Evolutionary conservation across 2,888 invertebrate species (phyloP).

Genomic region (Megaustenia siamemsis): DNA sequence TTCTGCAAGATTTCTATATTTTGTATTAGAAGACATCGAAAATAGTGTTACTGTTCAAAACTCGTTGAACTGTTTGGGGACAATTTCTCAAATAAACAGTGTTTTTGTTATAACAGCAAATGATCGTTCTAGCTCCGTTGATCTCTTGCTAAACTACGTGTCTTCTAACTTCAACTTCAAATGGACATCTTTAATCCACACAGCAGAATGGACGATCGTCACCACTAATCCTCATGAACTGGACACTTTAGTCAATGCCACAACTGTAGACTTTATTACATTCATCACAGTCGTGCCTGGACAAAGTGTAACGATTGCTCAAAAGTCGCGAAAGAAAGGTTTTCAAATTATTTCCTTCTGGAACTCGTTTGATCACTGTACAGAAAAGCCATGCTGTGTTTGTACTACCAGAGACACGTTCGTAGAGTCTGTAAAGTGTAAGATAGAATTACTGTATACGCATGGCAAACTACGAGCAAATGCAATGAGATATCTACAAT

Average conservation of each 20-base stretch:
- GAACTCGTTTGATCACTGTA: background rate
- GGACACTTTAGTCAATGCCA: background rate
- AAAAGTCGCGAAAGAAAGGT: background rate
- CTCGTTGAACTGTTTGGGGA: background rate
- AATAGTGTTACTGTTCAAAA: background rate
- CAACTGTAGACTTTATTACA: background rate
- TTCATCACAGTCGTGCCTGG: background rate
- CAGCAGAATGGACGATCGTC: background rate
- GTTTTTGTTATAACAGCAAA: background rate
- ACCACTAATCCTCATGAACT: background rate
- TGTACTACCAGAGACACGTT: background rate
- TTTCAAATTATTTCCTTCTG: background rate
- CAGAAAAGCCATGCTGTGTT: background rate
- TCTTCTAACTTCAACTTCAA: background rate
- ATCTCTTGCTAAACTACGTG: background rate
- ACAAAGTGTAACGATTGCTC: background rate
- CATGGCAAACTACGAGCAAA: background rate
- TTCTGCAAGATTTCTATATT: background rate
- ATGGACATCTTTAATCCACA: conserved; percentile 1
- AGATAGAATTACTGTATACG: background rate
- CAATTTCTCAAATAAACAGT: background rate
- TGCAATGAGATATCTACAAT: background rate
- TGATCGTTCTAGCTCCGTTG: background rate
- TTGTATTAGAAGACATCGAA: background rate
- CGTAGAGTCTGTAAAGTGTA: background rate